These are phyloP conservation scores for Cervus canadensis DNA, from an alignment of 2,113 vertebrate species.

Conservation along the genomic window DNA sequence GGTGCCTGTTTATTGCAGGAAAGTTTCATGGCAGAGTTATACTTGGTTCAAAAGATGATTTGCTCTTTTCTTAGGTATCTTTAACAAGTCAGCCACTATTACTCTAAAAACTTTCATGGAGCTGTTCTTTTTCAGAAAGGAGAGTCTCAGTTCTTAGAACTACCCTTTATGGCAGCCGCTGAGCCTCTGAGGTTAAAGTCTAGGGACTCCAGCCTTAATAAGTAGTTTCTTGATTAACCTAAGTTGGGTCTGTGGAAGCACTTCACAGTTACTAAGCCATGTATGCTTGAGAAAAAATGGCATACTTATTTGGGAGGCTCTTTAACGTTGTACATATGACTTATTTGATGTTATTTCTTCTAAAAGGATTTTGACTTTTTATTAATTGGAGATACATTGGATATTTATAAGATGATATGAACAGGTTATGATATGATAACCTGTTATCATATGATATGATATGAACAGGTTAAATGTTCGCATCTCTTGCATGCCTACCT, in stretches of 20 bases:
- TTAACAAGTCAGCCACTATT: not conserved
- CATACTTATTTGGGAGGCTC: not conserved
- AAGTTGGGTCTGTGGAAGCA: not conserved
- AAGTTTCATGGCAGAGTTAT: not conserved
- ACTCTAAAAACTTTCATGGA: not conserved
- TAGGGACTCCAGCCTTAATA: not conserved
- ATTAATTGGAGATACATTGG: not conserved
- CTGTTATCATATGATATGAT: too few relatives aligned
- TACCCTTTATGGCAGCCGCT: not conserved
- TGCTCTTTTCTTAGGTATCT: not conserved
- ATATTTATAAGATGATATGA: constrained; percentile 16
- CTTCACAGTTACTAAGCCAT: not conserved
- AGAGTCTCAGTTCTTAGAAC: not conserved
- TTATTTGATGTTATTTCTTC: not conserved
- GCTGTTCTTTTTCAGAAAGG: not conserved
- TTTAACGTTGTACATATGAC: not conserved
- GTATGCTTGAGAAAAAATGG: not conserved
- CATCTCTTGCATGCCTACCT: not conserved
- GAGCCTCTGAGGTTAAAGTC: not conserved
- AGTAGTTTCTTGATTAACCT: not conserved
- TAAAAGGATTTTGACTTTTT: not conserved
- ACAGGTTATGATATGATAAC: too few relatives aligned
- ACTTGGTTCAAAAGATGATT: not conserved
- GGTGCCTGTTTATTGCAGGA: not conserved
- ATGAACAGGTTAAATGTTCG: not conserved